Evolutionary conservation across 2,113 vertebrate species (phyloP), one percentile per base, ranked within the genome.

Genomic region (Nannobrachium achirus): DNA sequence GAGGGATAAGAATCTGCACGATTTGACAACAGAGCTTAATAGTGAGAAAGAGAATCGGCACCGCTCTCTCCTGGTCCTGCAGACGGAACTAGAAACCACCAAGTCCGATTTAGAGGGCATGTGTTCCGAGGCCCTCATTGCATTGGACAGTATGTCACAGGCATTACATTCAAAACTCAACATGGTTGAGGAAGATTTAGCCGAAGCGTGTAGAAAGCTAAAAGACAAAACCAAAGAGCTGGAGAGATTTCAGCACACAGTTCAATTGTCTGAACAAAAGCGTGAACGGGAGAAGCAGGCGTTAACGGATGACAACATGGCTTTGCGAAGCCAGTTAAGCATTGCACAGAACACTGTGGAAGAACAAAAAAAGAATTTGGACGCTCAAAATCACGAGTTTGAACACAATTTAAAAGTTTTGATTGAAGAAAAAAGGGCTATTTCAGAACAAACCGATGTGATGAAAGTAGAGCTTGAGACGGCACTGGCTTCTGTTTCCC

Each of bases 391-490:
- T 51, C 62, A 40, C 38, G 89, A 89, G 58, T 87, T 82, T 19
- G 71, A 90, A 69, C 15, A 20, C 2, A 82, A 62, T 40, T 69
- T 60, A 55, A 63, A 61, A 0, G 40, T 57, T 0, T 18, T 83
- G 14, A n/a, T 55, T 1, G 75, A 82, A 42, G 71, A 90, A 73
- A 83, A 77, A 9, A 78, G 66, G 9, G 11, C 57, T 45, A 66
- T 51, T 50, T 15, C 81, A 58, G 76, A 92, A 61, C 71, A 93
- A 40, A 78, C 81, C 44, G 56, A 89, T 61, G 79, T 45, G 6
- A 14, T 90, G 63, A 88, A 77, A 69, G 51, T 0, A 49, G 80
- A 92, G 33, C 76, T 92, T 19, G 81, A 89, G 38, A 80, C 81
- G 52, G 75, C 84, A 8, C 53, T 76, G 49, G 56, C 73, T 45